Percentiles rank a stretch among this genome's conserved stretches.
These are phyloP conservation scores for Drosophila lacicola DNA, from an alignment of 2,888 invertebrate genomes.

Conservation along the genomic window DNA sequence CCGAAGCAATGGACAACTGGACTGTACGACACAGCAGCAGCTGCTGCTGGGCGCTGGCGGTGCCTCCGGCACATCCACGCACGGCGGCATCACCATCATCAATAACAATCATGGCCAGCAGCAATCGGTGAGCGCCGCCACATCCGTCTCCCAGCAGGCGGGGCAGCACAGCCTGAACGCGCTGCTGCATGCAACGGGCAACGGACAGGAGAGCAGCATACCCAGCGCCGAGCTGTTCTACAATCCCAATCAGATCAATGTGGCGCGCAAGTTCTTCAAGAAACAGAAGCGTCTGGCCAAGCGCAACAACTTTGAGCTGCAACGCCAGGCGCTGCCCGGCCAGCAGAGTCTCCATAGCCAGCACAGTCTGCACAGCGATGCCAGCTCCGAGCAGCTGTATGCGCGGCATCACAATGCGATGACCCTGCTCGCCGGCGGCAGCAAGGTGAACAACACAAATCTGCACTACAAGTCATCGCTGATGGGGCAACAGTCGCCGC, in stretches of 20 bases:
- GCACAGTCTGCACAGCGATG: constrained; percentile 86
- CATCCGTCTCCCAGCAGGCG: constrained; percentile 31
- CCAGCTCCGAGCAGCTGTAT: constrained; percentile 85
- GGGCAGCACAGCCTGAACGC: constrained; percentile 75
- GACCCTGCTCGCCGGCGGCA: constrained; percentile 89
- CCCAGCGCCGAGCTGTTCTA: constrained; percentile 93
- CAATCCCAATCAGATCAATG: constrained; percentile 96
- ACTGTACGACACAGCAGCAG: constrained; percentile 74
- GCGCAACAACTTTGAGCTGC: constrained; percentile 89
- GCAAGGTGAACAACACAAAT: constrained; percentile 93
- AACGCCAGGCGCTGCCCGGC: constrained; percentile 83
- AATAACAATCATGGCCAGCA: constrained; percentile 75
- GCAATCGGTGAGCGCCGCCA: constrained; percentile 22
- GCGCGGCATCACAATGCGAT: constrained; percentile 82
- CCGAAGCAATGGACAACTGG: constrained; percentile 59
- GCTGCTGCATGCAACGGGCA: constrained; percentile 57
- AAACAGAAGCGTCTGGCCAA: constrained; percentile 92
- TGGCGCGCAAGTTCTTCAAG: constrained; percentile 96
- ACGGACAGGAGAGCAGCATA: constrained; percentile 70
- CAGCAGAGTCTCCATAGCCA: constrained; percentile 84
- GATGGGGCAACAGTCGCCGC: constrained; percentile 5
- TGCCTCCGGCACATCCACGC: constrained; percentile 16
- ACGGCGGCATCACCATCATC: constrained; percentile 60
- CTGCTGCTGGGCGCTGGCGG: constrained; percentile 48
- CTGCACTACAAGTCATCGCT: constrained; percentile 87